Evolutionary conservation across 1,140 invertebrate species (phyloP).

Genomic region (Sitophilus oryzae): DNA sequence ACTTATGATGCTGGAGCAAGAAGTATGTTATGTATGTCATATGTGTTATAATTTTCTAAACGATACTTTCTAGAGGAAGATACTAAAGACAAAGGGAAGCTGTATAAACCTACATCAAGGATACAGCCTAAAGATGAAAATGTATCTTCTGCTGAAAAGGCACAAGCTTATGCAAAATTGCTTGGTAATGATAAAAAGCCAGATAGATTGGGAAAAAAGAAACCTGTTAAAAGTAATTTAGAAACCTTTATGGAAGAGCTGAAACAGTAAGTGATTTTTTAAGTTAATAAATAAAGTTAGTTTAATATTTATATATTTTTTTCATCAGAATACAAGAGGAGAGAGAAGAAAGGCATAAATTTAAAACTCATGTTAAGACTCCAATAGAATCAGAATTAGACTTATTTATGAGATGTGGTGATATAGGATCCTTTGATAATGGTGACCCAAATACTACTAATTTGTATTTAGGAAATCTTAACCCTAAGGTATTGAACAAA

Average conservation of each 20-base stretch:
- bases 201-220: conserved; percentile 69
- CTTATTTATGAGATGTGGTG: conserved; percentile 43
- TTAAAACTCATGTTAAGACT: conserved; percentile 57
- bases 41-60: background rate
- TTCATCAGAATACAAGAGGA: conserved; percentile 72
- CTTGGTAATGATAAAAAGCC: conserved; percentile 55
- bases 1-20: conserved; percentile 91
- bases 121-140: conserved; percentile 51
- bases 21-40: conserved; percentile 53
- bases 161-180: conserved; percentile 67
- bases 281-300: background rate
- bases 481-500: conserved; percentile 70
- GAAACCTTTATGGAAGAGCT: conserved; percentile 53
- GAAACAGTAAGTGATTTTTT: conserved; percentile 34
- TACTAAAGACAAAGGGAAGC: conserved; percentile 80
- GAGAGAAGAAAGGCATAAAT: conserved; percentile 91
- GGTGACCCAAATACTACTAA: conserved; percentile 98
- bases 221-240: conserved; percentile 88
- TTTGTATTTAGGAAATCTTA: conserved; percentile 94
- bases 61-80: conserved; percentile 64
- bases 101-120: conserved; percentile 89
- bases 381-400: conserved; percentile 42
- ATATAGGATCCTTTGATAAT: conserved; percentile 65
- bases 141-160: conserved; percentile 49
- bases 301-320: conserved; percentile 1